These are phyloP conservation scores for Anolis carolinensis DNA, from an alignment of 2,113 vertebrate species.

Conservation along the genomic window DNA sequence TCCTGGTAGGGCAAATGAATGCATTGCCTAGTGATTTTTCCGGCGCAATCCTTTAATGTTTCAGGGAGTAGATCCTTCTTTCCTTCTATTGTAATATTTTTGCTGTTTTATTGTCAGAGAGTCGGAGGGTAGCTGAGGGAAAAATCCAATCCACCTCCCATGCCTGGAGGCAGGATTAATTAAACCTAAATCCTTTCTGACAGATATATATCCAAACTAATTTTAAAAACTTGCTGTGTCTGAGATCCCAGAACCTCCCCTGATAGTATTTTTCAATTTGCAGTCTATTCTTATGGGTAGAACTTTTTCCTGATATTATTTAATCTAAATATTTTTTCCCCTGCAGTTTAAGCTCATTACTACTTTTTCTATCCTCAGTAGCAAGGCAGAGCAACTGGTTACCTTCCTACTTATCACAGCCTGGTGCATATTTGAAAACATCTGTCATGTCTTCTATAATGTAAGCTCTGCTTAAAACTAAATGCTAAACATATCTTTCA, in stretches of 20 bases:
- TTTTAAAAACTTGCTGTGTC: conserved; percentile 20
- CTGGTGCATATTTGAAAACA: conserved; percentile 21
- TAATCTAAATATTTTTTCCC: conserved; percentile 17
- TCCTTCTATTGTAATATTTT: neutral
- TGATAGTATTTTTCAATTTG: conserved; percentile 20
- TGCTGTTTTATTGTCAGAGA: neutral
- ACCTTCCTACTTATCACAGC: conserved; percentile 21
- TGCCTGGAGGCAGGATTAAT: conserved; percentile 5
- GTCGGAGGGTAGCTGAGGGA: neutral
- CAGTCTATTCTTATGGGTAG: conserved; percentile 25
- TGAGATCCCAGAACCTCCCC: neutral
- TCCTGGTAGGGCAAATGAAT: neutral
- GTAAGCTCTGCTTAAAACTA: neutral
- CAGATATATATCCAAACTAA: conserved; percentile 13
- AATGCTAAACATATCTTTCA: neutral
- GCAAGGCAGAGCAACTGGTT: neutral
- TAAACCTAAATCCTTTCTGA: conserved; percentile 17
- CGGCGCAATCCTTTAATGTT: neutral
- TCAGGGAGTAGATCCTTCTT: neutral
- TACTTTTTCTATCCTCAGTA: neutral
- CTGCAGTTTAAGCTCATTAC: conserved; percentile 28
- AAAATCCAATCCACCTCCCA: neutral
- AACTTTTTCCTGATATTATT: conserved; percentile 12
- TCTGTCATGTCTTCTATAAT: conserved; percentile 2
- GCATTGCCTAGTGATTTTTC: neutral